Conservation (phyloP, 2,797 vertebrate species). For the Acanthornis magna region DNA sequence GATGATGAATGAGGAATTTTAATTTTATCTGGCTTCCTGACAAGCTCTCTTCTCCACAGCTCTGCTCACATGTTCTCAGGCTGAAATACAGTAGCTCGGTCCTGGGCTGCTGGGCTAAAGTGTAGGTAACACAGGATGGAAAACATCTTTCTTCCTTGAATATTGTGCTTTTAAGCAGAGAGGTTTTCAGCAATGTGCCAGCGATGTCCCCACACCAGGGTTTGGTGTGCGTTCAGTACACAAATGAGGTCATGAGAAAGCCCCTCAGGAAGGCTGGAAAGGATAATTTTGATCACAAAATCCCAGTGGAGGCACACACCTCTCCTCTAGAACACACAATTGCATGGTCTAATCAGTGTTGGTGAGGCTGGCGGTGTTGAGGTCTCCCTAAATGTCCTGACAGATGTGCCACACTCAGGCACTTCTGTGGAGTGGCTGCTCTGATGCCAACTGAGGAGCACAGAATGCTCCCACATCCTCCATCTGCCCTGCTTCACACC, state of each 20-base stretch:
- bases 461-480: not conserved
- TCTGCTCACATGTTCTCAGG: not conserved
- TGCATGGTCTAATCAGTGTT: not conserved
- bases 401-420: not conserved
- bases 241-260: constrained; percentile 2
- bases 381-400: not conserved
- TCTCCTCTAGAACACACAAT: not conserved
- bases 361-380: not conserved
- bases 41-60: not conserved
- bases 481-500: not conserved
- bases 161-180: not conserved
- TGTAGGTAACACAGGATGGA: not conserved
- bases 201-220: not conserved
- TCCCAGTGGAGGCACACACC: not conserved
- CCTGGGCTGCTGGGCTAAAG: not conserved
- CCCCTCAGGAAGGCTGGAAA: not conserved
- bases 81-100: not conserved
- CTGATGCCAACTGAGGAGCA: not conserved
- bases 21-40: not conserved
- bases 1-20: not conserved
- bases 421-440: not conserved
- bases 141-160: not conserved
- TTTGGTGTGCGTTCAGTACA: not conserved
- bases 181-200: not conserved
- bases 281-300: not conserved